These are phyloP conservation scores for Brachynemurus nebulosus DNA, from an alignment of 2,888 invertebrate genomes.

Conservation along the genomic window DNA sequence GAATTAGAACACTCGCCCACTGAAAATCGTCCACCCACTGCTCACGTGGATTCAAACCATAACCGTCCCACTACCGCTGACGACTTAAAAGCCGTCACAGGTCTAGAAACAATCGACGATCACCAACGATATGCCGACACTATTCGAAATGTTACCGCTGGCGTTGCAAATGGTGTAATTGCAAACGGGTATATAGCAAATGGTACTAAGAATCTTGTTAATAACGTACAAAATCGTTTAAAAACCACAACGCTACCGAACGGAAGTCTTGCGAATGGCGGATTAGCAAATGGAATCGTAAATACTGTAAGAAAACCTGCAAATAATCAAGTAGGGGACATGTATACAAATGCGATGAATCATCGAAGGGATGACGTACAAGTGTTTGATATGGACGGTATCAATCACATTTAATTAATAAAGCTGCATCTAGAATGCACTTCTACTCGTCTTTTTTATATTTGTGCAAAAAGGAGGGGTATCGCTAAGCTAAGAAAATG, in stretches of 20 bases:
- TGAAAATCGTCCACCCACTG: not conserved
- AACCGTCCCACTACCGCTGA: constrained; percentile 19
- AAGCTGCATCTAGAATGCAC: no score
- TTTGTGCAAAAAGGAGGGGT: no score
- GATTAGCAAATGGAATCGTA: constrained; percentile 28
- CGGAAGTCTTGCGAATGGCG: not conserved
- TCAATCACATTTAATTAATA: not conserved
- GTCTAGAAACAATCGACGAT: constrained; percentile 28
- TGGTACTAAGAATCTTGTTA: no score
- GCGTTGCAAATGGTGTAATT: constrained; percentile 18
- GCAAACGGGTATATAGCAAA: not conserved
- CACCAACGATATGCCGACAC: constrained; percentile 22
- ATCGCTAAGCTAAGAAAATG: no score
- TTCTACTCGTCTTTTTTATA: no score
- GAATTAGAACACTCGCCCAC: constrained; percentile 31
- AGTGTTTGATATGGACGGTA: not conserved
- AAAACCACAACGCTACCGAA: no score
- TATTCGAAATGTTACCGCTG: constrained; percentile 18
- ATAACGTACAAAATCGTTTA: no score
- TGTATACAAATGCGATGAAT: constrained; percentile 4
- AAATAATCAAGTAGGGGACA: constrained; percentile 4
- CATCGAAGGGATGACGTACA: constrained; percentile 22
- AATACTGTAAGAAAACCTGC: constrained; percentile 28
- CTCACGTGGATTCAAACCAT: constrained; percentile 9
- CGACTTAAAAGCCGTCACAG: constrained; percentile 26